Conservation (phyloP, 2,888 invertebrate genomes). For the Dexiosoma caninum region DNA sequence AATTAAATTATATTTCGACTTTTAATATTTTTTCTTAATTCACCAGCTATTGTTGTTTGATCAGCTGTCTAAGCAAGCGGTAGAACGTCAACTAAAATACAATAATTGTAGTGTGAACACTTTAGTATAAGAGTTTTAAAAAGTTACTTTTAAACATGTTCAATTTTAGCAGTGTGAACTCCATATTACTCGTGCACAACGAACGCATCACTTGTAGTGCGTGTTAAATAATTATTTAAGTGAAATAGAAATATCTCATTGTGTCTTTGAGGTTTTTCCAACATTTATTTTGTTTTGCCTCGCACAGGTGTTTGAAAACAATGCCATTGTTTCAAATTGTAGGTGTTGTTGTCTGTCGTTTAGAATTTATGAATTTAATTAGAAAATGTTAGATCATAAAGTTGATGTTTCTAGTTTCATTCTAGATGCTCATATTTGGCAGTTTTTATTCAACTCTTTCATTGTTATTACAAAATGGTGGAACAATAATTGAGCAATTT, state of each 20-base stretch:
- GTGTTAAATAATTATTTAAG: conserved; percentile 1
- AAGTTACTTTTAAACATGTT: no score
- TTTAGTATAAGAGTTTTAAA: no score
- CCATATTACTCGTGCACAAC: no score
- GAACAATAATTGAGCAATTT: no score
- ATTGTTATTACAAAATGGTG: neutral
- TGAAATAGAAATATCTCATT: conserved; percentile 34
- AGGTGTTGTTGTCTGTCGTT: conserved; percentile 32
- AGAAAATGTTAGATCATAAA: conserved; percentile 39
- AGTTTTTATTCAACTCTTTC: neutral
- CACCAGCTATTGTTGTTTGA: no score
- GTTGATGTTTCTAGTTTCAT: neutral
- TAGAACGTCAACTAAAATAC: no score
- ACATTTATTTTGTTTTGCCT: neutral
- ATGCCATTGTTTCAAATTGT: conserved; percentile 53
- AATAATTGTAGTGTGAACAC: no score
- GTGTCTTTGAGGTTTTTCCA: neutral
- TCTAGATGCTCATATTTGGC: neutral
- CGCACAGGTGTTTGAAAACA: conserved; percentile 37
- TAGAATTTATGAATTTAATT: conserved; percentile 37
- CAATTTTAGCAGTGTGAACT: no score
- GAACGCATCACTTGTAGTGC: conserved; percentile 42
- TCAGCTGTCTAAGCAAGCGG: no score
- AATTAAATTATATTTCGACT: no score
- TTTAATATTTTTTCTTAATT: no score